Evolutionary conservation across 2,113 vertebrate species (phyloP), one percentile per base, ranked within the genome.

Genomic region (Pimephales promelas): DNA sequence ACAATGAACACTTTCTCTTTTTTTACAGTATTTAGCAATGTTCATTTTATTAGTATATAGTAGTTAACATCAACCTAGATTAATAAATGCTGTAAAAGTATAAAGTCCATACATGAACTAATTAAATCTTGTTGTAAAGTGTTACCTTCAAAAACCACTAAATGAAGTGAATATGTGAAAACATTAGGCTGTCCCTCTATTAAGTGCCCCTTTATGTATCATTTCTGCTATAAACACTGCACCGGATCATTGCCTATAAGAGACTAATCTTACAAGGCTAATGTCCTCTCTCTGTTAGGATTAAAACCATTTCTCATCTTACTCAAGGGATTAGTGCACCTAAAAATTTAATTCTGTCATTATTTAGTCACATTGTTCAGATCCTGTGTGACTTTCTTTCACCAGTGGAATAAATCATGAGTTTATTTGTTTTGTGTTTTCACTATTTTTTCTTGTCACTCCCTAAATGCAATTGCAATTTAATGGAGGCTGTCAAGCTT

Each of bases 221-320:
- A 2, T 24, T 45, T 47, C n/a, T 47, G 40, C 6, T 45, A 13
- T 72, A n/a, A 72, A 72, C 11, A 13, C n/a, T 34, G 70, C 70
- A 45, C 6, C n/a, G 13, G 70, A 72, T 72, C 70, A 72, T 72
- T 72, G 11, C 68, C 68, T 71, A 24, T 13, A 16, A 47, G 70
- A 6, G n/a, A 72, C 70, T 72, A 47, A 72, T 72, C 36, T 72
- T 72, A 71, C 40, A 72, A 72, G 70, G 13, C 40, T 72, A 72
- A 72, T 72, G 70, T 72, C 70, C 68, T 47, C 70, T 72, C 70
- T 45, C 11, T 72, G 70, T 72, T 47, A 1, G 40, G 70, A 72
- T 72, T 72, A 72, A 72, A 72, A 26, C 70, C 40, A 72, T 47
- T 47, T 45, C 70, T 72, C 70, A 47, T 72, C 1, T 72, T 47